Percentiles rank a stretch among this genome's conserved stretches.
Evolutionary conservation across 1,140 invertebrate species (phyloP).

Genomic region (Tribolium castaneum): DNA sequence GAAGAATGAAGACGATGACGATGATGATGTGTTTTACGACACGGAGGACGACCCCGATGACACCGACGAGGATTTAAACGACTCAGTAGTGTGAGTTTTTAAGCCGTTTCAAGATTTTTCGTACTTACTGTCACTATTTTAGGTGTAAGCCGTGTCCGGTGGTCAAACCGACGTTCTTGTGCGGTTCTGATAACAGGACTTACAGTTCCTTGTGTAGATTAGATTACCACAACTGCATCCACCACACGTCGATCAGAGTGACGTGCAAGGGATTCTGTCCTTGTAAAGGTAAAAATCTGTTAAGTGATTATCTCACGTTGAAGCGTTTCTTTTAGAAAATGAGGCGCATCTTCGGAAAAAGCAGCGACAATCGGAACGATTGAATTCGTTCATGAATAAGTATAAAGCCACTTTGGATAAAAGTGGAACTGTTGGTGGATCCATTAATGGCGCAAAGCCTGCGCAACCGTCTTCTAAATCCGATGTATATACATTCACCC

Average conservation of each 20-base stretch:
- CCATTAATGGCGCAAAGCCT: conserved; percentile 63
- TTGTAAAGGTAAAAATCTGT: conserved; percentile 78
- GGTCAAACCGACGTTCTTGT: conserved; percentile 83
- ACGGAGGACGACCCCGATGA: conserved; percentile 76
- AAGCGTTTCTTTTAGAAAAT: conserved; percentile 63
- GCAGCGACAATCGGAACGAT: conserved; percentile 71
- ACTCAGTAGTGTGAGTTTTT: conserved; percentile 61
- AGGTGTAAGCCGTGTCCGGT: conserved; percentile 85
- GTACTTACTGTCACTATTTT: conserved; percentile 53
- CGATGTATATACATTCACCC: conserved; percentile 74
- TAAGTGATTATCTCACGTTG: conserved; percentile 14
- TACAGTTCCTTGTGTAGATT: conserved; percentile 90
- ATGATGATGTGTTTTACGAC: conserved; percentile 80
- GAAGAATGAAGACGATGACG: conserved; percentile 69
- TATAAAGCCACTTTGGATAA: conserved; percentile 71
- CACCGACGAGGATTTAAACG: conserved; percentile 68
- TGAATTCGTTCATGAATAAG: conserved; percentile 74
- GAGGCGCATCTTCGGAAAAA: conserved; percentile 69
- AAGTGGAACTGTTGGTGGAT: conserved; percentile 57
- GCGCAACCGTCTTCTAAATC: conserved; percentile 57
- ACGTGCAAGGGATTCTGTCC: conserved; percentile 91
- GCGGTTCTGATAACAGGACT: conserved; percentile 91
- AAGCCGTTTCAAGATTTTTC: conserved; percentile 52
- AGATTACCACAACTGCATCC: conserved; percentile 93
- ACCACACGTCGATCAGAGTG: conserved; percentile 79